Evolutionary conservation across 2,113 vertebrate species (phyloP), one percentile per base, ranked within the genome.

Genomic region (Serilophus lunatus): DNA sequence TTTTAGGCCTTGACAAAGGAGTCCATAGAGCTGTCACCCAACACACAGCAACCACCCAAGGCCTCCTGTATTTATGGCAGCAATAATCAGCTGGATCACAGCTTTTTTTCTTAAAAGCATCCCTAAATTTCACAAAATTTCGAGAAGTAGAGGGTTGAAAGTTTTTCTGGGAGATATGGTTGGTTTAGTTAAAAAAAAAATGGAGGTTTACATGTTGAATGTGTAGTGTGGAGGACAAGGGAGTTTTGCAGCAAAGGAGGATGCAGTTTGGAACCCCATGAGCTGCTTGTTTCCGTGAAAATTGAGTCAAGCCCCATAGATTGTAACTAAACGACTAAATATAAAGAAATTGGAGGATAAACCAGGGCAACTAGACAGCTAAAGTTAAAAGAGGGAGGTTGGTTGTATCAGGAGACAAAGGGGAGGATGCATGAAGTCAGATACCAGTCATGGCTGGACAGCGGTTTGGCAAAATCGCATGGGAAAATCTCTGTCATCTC

Each of bases 41-140:
- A 17, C 9, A 36, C 38, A 45, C 12, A 72, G 91, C 61, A 90
- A 20, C 69, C 88, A 83, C 80, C 53, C 72, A 84, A 93, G 76
- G 53, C 78, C 70, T 81, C 70, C 33, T 1, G 9, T 74, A 81
- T 92, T 97, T 78, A 95, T 71, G 59, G 87, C 79, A 33, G 47
- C 70, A 88, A 82, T 92, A 86, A 89, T 77, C 87, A 93, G 66
- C 77, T 49, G 33, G 56, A 94, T 42, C 92, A 40, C 79, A 59
- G 49, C 64, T 82, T 36, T 75, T 26, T 44, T 74, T 66, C 79
- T 82, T 61, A 18, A 80, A 71, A 71, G 13, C 50, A 82, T 44
- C 61, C 35, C 57, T 20, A 47, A 51, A 7, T 79, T 82, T 10
- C 59, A 10, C 19, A 24, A 8, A 42, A 69, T 36, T 59, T 3